phyloP scores from a whole-genome alignment of 2,113 vertebrate species.

The Ovibos moschatus region DNA sequence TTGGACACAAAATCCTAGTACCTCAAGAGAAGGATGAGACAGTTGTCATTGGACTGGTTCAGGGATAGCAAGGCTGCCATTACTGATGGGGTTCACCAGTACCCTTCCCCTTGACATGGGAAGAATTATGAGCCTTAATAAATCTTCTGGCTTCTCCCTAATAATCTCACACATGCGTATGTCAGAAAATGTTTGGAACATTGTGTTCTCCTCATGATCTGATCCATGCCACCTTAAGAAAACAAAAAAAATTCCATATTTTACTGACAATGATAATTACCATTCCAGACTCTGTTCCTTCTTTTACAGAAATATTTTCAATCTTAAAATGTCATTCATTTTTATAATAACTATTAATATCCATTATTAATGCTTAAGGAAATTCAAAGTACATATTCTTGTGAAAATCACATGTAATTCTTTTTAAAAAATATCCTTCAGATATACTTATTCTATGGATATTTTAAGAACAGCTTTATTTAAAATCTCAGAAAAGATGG shows the following conservation, averaged over 20 bases:
- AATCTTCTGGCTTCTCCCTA: neutral
- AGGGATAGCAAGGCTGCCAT: neutral
- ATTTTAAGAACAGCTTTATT: neutral
- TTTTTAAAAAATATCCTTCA: neutral
- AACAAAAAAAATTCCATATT: neutral
- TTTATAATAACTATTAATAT: neutral
- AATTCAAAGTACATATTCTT: neutral
- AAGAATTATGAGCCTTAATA: neutral
- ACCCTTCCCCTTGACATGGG: neutral
- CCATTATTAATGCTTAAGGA: neutral
- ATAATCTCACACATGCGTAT: rapidly evolving
- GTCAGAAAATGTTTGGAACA: neutral
- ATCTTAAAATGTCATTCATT: neutral
- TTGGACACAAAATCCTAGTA: neutral
- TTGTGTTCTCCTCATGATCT: neutral
- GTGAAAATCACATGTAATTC: neutral
- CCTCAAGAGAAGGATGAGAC: neutral
- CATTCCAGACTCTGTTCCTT: neutral
- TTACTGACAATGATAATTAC: neutral
- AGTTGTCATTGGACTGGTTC: neutral
- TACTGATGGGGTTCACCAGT: neutral
- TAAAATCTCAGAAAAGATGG: neutral
- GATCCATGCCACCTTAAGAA: neutral
- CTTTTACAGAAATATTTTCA: neutral
- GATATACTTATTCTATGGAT: neutral